Conservation (phyloP, 2,888 invertebrate species). For the Rhagium mordax region DNA sequence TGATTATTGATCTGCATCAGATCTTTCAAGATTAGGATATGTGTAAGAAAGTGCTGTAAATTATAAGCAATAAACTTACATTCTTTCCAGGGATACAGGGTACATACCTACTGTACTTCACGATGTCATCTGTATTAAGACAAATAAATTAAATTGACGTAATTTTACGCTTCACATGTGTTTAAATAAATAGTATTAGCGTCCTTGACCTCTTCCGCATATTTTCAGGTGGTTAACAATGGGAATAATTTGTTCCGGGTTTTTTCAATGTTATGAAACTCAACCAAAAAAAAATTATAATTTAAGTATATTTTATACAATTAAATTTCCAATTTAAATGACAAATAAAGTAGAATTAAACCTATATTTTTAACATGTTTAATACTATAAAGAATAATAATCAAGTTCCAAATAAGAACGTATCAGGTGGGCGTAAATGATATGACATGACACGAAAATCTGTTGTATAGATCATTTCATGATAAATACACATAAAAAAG, state of each 20-base stretch:
- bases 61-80: no score
- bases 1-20: no score
- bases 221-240: not conserved
- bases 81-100: no score
- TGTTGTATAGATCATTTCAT: not conserved
- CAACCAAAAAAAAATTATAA: not conserved
- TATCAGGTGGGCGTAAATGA: not conserved
- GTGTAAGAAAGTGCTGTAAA: no score
- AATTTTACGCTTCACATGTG: no score
- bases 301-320: no score
- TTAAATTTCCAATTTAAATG: no score
- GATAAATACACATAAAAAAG: not conserved
- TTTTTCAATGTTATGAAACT: not conserved
- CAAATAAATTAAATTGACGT: no score
- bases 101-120: no score
- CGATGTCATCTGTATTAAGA: no score
- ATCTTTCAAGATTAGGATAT: no score
- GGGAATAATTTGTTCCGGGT: not conserved
- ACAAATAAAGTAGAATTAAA: no score
- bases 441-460: not conserved
- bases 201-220: not conserved
- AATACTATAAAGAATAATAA: not conserved
- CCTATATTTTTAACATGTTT: not conserved
- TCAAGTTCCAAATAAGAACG: not conserved
- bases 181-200: not conserved